Base-by-base conservation (phyloP, 2,888 invertebrate genomes). In the Apocheima hispidaria region DNA sequence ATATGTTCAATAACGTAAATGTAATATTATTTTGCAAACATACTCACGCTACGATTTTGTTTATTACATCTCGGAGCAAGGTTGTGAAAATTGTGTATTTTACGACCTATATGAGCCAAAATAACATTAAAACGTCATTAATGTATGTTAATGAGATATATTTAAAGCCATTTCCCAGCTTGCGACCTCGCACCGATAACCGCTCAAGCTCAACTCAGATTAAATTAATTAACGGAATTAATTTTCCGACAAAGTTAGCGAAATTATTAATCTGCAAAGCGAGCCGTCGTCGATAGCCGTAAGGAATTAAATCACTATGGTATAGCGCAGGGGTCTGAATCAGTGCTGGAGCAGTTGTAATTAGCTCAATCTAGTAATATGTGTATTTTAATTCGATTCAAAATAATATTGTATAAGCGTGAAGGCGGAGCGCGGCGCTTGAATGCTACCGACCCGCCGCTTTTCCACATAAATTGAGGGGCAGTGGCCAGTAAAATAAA, bases 381-480 rank as follows among this genome's bases (percentile, higher is more conserved):
- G 48, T 65, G 50, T 60, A 30, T 63, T 66, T 68, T 68, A 68
- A 74, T 72, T 66, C 49, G 60, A 71, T 71, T 69, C 67, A 26
- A 54, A 44, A 38, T 44, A 61, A 60, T 55, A 33, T 58, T 50
- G 40, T 58, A 35, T 41, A 10, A 14, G 21, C 10, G 35, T 9
- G 18, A 20, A 23, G 48, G 38, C 14, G 40, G 38, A n/a, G n/a
- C n/a, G 46, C 38, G 43, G 26, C 18, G 10, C 20, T 20, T 14
- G 30, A n/a, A n/a, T 6, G 20, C 30, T 12, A 12, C 20, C 40
- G 21, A 36, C 52, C 10, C 3, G 33, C 56, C 7, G 21, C 26
- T 56, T 40, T 40, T 40, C 20, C n/a, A 44, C 16, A 50, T 33
- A 35, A 44, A 43, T 12, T 10, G 16, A 50, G 20, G 9, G 16